Evolutionary conservation across 2,888 invertebrate species (phyloP), one percentile per base, ranked within the genome.

Genomic region (Ennomos quercinarius): DNA sequence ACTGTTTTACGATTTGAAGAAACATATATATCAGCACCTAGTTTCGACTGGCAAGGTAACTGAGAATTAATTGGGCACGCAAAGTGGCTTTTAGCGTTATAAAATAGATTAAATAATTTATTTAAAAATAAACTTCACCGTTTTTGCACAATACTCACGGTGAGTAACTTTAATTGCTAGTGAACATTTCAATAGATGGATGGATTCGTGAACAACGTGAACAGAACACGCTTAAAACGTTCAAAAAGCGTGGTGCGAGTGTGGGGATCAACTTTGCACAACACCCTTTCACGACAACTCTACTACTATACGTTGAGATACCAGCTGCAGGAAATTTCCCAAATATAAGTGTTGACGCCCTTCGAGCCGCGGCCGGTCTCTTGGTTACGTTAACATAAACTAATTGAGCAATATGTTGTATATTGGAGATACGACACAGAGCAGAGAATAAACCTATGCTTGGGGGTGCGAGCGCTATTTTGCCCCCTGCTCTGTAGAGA

Each of bases 231-330:
- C 11, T 8, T 43, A 3, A 12, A 35, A 44, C 9, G 12, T 46
- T 37, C 37, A 10, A 13, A 8, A 27, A n/a, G 47, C 36, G 11
- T 34, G 34, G 57, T 39, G 34, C 0, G 36, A 44, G 46, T n/a
- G 54, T 38, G 54, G 41, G 63, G 58, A 35, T 53, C 42, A 36
- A 48, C 63, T 73, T 80, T 77, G 68, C 78, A 72, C 73, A 78
- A 77, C 69, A 71, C 71, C 79, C 81, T 81, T 80, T 81, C 81
- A 80, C 17, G 17, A 17, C 17, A 17, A 17, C 17, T 27, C 6
- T 27, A 6, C 81, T 37, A 52, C 49, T 45, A 8, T 9, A 37
- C n/a, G 59, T 54, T 68, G 71, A 71, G 53, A 66, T 69, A 72
- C 55, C 9, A 10, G 8, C 39, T 39, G 54, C 60, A 52, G 76